Percentiles rank a stretch among this genome's conserved stretches.
These are phyloP conservation scores for Malurus melanocephalus DNA, from an alignment of 2,113 vertebrate genomes.

Conservation along the genomic window DNA sequence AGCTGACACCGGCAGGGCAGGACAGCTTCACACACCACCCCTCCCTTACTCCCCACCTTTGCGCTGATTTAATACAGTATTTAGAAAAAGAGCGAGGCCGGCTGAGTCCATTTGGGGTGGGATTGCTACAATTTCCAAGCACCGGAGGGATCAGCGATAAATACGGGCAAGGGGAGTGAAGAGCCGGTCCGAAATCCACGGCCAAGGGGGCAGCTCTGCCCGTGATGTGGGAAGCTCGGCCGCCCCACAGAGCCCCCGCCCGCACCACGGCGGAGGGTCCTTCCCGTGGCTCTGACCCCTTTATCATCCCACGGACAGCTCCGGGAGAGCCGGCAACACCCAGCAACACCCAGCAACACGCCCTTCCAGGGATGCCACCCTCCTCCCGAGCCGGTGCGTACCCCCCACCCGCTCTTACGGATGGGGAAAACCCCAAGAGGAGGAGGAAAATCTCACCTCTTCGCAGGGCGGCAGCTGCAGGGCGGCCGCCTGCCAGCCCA, in stretches of 20 bases:
- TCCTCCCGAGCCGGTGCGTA: not conserved
- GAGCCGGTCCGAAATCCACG: not conserved
- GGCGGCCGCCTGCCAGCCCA: conserved; percentile 62
- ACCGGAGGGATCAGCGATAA: not conserved
- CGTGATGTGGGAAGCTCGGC: not conserved
- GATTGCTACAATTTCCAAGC: not conserved
- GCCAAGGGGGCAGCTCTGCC: not conserved
- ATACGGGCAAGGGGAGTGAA: no score
- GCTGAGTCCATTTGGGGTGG: no score
- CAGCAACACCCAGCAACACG: not conserved
- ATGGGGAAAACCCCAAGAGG: not conserved
- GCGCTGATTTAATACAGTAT: not conserved
- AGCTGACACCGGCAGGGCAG: not conserved
- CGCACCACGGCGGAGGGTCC: not conserved
- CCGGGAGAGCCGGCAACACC: not conserved
- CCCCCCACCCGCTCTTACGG: not conserved
- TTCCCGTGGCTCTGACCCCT: not conserved
- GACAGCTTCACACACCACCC: not conserved
- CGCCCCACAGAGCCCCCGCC: not conserved
- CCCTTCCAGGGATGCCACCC: not conserved
- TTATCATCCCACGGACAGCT: not conserved
- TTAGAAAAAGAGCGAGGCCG: not conserved
- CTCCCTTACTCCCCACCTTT: not conserved
- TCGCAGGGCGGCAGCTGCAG: conserved; percentile 64
- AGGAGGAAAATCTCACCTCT: conserved; percentile 70